These are phyloP conservation scores for Hydropsyche betteni DNA, from an alignment of 2,888 invertebrate species.

Conservation along the genomic window DNA sequence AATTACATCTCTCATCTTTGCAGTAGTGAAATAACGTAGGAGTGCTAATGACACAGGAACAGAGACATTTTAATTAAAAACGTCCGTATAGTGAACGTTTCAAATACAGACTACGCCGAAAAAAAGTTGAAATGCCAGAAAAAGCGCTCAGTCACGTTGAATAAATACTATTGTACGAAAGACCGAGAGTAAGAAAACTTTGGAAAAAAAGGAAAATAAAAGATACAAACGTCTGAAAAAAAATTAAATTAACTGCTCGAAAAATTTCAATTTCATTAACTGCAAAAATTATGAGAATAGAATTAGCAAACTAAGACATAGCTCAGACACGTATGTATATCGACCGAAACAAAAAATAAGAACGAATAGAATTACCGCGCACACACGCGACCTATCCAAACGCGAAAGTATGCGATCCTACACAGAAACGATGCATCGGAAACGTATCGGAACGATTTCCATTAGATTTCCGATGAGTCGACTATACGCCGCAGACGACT, in stretches of 20 bases:
- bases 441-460: neutral
- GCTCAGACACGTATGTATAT: neutral
- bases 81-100: constrained; percentile 7
- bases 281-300: neutral
- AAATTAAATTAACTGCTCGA: neutral
- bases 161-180: constrained; percentile 4
- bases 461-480: constrained; percentile 27
- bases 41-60: constrained; percentile 38
- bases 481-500: neutral
- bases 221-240: neutral
- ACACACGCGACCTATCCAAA: neutral
- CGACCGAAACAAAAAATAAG: no score
- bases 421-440: no score
- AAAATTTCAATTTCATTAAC: no score
- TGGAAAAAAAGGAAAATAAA: neutral
- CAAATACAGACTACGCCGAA: constrained; percentile 4
- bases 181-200: neutral
- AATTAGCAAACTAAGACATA: neutral
- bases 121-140: constrained; percentile 5
- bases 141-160: constrained; percentile 22
- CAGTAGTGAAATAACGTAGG: constrained; percentile 4
- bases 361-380: no score
- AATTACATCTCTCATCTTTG: neutral
- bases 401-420: neutral
- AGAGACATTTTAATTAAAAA: constrained; percentile 45